These are phyloP conservation scores for Nautilus pompilius DNA, from an alignment of 1,140 invertebrate species.

Conservation along the genomic window DNA sequence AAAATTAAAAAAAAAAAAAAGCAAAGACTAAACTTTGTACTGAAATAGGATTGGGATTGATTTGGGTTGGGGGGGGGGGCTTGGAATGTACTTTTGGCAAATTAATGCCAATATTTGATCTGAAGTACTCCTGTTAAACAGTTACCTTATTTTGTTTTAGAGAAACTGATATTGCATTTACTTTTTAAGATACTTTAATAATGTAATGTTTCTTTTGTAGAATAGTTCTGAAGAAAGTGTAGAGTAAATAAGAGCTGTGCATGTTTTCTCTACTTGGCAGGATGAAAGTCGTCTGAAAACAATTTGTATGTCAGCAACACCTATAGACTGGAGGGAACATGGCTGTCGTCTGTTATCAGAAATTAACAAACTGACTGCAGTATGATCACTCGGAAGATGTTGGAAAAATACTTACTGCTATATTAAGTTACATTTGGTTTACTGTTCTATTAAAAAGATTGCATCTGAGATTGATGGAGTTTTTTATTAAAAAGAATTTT, in stretches of 20 bases:
- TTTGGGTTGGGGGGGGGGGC: no score
- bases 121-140: background rate
- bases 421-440: no score
- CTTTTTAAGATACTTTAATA: background rate
- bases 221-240: constrained; percentile 19
- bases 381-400: no score
- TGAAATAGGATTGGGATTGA: no score
- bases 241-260: constrained; percentile 2
- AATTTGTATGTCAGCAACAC: constrained; percentile 65
- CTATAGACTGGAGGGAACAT: constrained; percentile 74
- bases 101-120: background rate
- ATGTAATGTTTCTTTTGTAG: constrained; percentile 8
- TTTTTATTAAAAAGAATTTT: no score
- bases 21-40: no score
- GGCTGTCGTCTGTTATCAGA: constrained; percentile 63
- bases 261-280: constrained; percentile 55
- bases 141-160: background rate
- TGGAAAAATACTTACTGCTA: no score
- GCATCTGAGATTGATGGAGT: no score
- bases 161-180: background rate
- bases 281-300: constrained; percentile 81
- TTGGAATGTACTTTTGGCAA: no score
- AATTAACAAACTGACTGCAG: constrained; percentile 28
- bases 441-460: no score
- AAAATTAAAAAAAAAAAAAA: no score